Base-by-base conservation (phyloP, 1,140 invertebrate species). In the Microplitis demolitor region DNA sequence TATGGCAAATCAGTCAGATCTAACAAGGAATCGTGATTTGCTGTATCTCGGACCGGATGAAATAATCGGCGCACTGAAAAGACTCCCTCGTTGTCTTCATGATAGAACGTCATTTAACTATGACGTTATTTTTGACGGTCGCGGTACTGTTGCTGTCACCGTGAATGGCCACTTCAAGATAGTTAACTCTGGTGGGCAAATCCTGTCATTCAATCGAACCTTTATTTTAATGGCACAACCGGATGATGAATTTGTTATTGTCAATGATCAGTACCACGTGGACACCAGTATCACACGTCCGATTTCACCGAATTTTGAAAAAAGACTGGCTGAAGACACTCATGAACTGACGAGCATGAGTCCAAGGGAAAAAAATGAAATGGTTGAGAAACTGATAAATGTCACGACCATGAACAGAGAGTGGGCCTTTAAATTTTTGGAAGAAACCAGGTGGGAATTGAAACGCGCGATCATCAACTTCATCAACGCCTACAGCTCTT, bases 241-340 rank as follows among this genome's bases (percentile, higher is more conserved):
- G 2, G 80, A 86, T 0, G 76, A 85, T 45, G 85, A 87, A 9
- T 87, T 79, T 37, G 82, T 81, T 63, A 85, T 87, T 51, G 4
- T 84, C 4, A 87, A 87, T 69, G 86, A 87, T 74, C 83, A 85
- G 16, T 80, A 82, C 34, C 75, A 81, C 58, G 51, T 83, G 14
- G 79, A 74, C 13, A 6, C 4, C 3, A 24, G 50, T 0, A 74
- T 61, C 68, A 50, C 76, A 45, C 33, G 56, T 67, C 11, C 66
- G 11, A 16, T 56, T n/a, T 39, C 62, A 68, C 53, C 66, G 3
- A 62, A 74, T 68, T 39, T 61, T 53, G 56, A 71, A 34, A 64
- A 71, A 39, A 64, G 77, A 63, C 56, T 54, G 72, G 77, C 73
- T 56, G 77, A 77, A 31, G 51, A 53, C 1, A 77, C 72, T 33